Percentiles rank a stretch among this genome's conserved stretches.
Evolutionary conservation across 1,140 invertebrate species (phyloP).

Genomic region (Drosophila carrolli): DNA sequence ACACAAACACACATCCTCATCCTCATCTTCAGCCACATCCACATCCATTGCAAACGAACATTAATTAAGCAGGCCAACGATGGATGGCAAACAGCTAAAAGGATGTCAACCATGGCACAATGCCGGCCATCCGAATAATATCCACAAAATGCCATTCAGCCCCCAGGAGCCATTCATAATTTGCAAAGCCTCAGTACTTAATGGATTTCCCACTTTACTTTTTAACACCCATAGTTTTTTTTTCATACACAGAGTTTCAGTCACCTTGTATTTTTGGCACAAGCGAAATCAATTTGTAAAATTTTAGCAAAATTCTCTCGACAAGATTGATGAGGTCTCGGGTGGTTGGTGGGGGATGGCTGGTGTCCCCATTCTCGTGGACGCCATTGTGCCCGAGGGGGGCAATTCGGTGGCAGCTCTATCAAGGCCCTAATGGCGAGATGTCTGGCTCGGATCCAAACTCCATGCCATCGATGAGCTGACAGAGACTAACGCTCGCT

Average conservation of each 20-base stretch:
- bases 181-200: constrained; percentile 20
- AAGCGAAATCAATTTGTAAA: constrained; percentile 39
- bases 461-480: constrained; percentile 41
- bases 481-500: constrained; percentile 74
- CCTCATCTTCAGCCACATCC: not conserved
- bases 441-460: constrained; percentile 22
- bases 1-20: constrained; percentile 6
- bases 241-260: not conserved
- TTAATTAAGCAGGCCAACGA: constrained; percentile 74
- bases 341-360: not conserved
- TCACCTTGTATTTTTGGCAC: constrained; percentile 16
- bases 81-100: constrained; percentile 40
- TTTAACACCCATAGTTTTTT: not conserved
- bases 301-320: constrained; percentile 23
- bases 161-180: constrained; percentile 29
- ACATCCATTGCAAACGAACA: constrained; percentile 68
- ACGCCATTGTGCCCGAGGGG: constrained; percentile 19
- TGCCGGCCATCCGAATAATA: constrained; percentile 29
- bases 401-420: constrained; percentile 11
- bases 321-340: constrained; percentile 34
- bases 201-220: constrained; percentile 11
- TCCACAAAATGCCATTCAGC: constrained; percentile 8
- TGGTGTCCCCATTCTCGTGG: constrained; percentile 22
- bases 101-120: constrained; percentile 37
- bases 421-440: constrained; percentile 29